Percentiles rank a stretch among this genome's conserved stretches.
phyloP scores from a whole-genome alignment of 2,113 vertebrate species.

The Poeciliopsis occidentalis region DNA sequence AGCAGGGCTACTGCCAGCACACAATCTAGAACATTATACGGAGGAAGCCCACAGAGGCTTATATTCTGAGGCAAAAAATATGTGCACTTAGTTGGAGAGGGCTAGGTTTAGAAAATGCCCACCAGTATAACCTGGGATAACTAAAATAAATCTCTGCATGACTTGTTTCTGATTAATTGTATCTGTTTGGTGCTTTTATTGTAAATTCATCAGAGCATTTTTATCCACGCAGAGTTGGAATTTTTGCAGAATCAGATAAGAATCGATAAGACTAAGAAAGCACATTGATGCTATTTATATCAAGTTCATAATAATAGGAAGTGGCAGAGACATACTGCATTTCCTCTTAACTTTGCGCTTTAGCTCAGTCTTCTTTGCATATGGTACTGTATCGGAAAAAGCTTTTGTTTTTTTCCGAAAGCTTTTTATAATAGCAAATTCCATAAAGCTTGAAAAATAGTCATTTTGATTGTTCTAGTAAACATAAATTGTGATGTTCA shows the following conservation, averaged over 20 bases:
- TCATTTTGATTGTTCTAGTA: background rate
- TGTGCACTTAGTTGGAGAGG: background rate
- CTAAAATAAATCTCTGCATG: background rate
- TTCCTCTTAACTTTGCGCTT: background rate
- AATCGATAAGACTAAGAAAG: background rate
- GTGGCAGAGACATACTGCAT: background rate
- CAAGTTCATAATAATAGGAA: background rate
- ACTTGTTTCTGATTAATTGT: background rate
- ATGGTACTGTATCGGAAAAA: background rate
- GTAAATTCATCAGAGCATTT: background rate
- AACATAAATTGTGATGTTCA: background rate
- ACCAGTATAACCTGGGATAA: background rate
- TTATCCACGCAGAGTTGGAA: background rate
- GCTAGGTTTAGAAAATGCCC: background rate
- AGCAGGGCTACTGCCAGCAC: slow-evolving; percentile 19
- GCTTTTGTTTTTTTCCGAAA: background rate
- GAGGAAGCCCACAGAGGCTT: background rate
- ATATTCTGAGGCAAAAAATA: background rate
- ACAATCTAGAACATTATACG: slow-evolving; percentile 31
- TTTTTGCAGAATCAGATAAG: background rate
- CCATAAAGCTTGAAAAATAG: background rate
- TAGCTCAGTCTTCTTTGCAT: background rate
- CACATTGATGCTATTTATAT: background rate
- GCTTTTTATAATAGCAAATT: background rate
- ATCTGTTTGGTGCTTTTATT: background rate